Evolutionary conservation across 1,140 invertebrate genomes (phyloP).

Genomic region (Trichoplusia ni): DNA sequence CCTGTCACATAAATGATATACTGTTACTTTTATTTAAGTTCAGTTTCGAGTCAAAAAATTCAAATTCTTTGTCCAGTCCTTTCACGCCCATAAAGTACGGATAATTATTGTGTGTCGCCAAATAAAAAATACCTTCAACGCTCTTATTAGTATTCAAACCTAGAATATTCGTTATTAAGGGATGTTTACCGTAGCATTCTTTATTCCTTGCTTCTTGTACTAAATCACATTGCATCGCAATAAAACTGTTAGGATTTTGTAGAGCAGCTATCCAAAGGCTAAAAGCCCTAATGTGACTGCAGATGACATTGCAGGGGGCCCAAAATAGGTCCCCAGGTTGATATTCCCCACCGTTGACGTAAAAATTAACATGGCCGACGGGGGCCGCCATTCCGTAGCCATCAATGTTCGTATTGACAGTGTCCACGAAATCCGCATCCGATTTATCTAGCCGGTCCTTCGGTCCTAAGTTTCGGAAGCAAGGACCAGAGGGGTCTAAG

Average conservation of each 20-base stretch:
- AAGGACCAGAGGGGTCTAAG: constrained; percentile 68
- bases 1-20: neutral
- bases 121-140: constrained; percentile 60
- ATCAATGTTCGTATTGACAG: constrained; percentile 86
- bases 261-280: constrained; percentile 56
- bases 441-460: constrained; percentile 58
- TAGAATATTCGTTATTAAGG: constrained; percentile 53
- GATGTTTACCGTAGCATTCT: constrained; percentile 54
- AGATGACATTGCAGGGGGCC: constrained; percentile 52
- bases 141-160: constrained; percentile 52
- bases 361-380: constrained; percentile 85
- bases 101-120: constrained; percentile 51
- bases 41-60: constrained; percentile 37
- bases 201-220: constrained; percentile 61
- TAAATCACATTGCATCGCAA: constrained; percentile 62
- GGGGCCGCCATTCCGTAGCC: constrained; percentile 85
- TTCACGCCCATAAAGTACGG: constrained; percentile 59
- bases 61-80: constrained; percentile 54
- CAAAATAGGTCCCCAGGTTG: constrained; percentile 83
- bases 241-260: constrained; percentile 51
- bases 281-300: constrained; percentile 59
- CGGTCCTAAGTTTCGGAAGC: constrained; percentile 61
- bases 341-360: constrained; percentile 86
- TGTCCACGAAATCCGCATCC: constrained; percentile 78
- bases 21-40: constrained; percentile 9